Evolutionary conservation across 2,113 vertebrate genomes (phyloP), one percentile per base, ranked within the genome.

Genomic region (Cichladusa arquata): DNA sequence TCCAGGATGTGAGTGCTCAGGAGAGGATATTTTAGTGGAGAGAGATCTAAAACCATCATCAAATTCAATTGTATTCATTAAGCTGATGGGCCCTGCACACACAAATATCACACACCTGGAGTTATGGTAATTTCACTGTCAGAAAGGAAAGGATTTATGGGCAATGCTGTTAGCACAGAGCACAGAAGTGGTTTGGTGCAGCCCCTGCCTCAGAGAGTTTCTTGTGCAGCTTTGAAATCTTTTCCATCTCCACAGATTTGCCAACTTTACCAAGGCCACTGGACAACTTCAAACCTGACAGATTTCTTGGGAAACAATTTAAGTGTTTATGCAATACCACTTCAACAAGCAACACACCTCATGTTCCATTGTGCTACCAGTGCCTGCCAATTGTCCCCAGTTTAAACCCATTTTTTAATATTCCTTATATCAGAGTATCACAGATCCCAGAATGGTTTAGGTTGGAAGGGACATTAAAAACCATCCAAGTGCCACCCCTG

Each of bases 401-500:
- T 13, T 42, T 17, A 61, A 77, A 82, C 1, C 11, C 12, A 24
- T 15, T 25, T 66, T 62, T 72, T 15, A 34, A 28, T 26, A 19
- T 31, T 51, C 11, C 22, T 44, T 38, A 1, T 34, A 19, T 29
- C 20, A 36, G 7, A 12, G 53, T 51, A 36, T 34, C 25, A 20
- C 3, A 12, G 19, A 50, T 57, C 16, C 51, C 24, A 16, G 25
- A 40, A 3, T 19, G 19, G 12, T 33, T 64, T 72, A 47, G 48
- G 17, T 11, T 17, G 33, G 16, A 12, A 66, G 20, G 45, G 33
- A 34, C 1, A 3, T 42, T 11, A 33, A 88, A 72, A 5, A 0
- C 0, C 66, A 31, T 0, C 38, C 6, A 45, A 5, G 1, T 28
- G 0, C 23, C 62, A 28, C 5, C 47, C 47, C 38, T 38, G 65